These are phyloP conservation scores for Rhagophthalmus giganteus DNA, from an alignment of 2,888 invertebrate genomes.

Conservation along the genomic window DNA sequence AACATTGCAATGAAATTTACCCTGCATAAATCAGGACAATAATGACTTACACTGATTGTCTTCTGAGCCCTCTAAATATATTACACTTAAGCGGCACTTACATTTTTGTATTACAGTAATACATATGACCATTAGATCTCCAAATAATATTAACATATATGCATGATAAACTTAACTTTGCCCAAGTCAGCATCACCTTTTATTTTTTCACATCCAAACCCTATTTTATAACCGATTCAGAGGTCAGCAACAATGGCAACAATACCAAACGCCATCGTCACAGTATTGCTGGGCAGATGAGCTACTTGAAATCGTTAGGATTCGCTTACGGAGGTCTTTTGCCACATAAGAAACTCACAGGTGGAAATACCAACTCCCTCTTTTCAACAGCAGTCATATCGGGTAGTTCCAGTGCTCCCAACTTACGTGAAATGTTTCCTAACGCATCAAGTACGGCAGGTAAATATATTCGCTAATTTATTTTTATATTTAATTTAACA, in stretches of 20 bases:
- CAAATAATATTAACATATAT: no score
- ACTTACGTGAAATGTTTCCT: conserved; percentile 86
- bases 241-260: conserved; percentile 41
- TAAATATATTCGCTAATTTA: conserved; percentile 54
- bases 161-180: no score
- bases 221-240: conserved; percentile 49
- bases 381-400: conserved; percentile 97
- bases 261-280: conserved; percentile 82
- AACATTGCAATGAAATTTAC: no score
- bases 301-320: conserved; percentile 88
- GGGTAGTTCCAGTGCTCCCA: conserved; percentile 90
- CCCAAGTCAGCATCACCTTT: no score
- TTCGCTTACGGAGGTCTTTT: conserved; percentile 67
- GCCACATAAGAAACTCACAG: conserved; percentile 63
- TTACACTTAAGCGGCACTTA: no score
- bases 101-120: no score
- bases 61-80: no score
- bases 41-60: no score
- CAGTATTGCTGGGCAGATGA: conserved; percentile 95
- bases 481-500: conserved; percentile 1
- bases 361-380: conserved; percentile 77
- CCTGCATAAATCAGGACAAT: no score
- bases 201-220: conserved; percentile 47
- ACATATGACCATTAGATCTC: no score
- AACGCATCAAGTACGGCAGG: conserved; percentile 73